These are phyloP conservation scores for Rhagonycha fulva DNA, from an alignment of 2,888 invertebrate species.

Conservation along the genomic window DNA sequence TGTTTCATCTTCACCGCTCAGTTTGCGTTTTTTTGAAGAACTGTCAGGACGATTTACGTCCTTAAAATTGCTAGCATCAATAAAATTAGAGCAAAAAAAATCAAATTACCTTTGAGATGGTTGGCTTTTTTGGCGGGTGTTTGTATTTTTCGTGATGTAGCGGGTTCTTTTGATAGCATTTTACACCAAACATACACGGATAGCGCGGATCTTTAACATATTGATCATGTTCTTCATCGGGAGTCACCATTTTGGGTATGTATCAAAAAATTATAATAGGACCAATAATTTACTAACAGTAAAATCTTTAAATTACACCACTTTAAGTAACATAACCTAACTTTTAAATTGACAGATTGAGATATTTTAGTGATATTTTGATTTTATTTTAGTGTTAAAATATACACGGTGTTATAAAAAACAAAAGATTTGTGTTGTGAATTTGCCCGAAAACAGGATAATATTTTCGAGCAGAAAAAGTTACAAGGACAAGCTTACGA, in stretches of 20 bases:
- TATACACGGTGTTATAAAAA: background rate
- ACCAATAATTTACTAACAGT: background rate
- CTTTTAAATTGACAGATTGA: background rate
- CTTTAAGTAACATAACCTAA: background rate
- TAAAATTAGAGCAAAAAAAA: slow-evolving; percentile 17
- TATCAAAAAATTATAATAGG: background rate
- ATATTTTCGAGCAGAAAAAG: too few species aligned
- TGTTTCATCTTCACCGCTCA: background rate
- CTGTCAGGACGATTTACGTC: background rate
- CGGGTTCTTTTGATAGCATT: slow-evolving; percentile 83
- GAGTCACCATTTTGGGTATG: slow-evolving; percentile 23
- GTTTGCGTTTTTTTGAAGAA: slow-evolving; percentile 8
- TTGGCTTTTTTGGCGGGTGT: slow-evolving; percentile 64
- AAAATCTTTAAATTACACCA: background rate
- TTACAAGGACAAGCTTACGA: too few species aligned
- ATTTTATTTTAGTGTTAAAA: background rate
- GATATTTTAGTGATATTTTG: background rate
- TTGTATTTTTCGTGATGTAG: slow-evolving; percentile 74
- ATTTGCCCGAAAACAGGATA: too few species aligned
- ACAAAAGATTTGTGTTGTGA: too few species aligned
- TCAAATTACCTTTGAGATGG: slow-evolving; percentile 18
- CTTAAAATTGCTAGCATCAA: background rate
- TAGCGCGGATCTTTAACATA: slow-evolving; percentile 53
- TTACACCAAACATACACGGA: slow-evolving; percentile 75
- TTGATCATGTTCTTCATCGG: slow-evolving; percentile 30